These are phyloP conservation scores for Alethe castanea DNA, from an alignment of 2,113 vertebrate genomes.

Conservation along the genomic window DNA sequence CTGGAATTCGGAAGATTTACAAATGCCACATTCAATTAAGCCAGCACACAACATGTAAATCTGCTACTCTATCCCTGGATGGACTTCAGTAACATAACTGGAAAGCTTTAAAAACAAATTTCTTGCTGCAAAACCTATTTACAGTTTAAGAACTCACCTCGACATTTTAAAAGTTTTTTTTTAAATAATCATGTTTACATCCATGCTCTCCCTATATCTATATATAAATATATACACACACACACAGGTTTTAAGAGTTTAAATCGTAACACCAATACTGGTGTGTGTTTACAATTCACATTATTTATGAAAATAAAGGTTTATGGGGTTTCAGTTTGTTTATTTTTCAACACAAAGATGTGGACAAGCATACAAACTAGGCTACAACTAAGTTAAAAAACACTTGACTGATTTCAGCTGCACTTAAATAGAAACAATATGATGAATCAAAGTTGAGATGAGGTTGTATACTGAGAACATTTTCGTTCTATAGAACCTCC, in stretches of 20 bases:
- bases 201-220: background rate
- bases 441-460: background rate
- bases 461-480: background rate
- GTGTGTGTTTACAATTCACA: background rate
- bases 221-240: rapidly evolving
- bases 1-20: background rate
- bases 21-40: background rate
- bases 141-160: background rate
- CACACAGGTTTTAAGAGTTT: background rate
- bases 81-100: background rate
- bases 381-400: background rate
- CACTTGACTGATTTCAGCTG: background rate
- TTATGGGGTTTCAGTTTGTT: background rate
- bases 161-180: background rate
- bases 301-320: background rate
- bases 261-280: background rate
- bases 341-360: background rate
- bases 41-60: background rate
- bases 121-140: background rate
- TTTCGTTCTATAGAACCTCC: background rate
- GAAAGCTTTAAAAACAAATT: background rate
- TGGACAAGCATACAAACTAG: slow-evolving; percentile 26
- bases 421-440: background rate
- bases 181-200: background rate
- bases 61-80: background rate